These are phyloP conservation scores for Noctilio leporinus DNA, from an alignment of 2,113 vertebrate genomes.

Conservation along the genomic window DNA sequence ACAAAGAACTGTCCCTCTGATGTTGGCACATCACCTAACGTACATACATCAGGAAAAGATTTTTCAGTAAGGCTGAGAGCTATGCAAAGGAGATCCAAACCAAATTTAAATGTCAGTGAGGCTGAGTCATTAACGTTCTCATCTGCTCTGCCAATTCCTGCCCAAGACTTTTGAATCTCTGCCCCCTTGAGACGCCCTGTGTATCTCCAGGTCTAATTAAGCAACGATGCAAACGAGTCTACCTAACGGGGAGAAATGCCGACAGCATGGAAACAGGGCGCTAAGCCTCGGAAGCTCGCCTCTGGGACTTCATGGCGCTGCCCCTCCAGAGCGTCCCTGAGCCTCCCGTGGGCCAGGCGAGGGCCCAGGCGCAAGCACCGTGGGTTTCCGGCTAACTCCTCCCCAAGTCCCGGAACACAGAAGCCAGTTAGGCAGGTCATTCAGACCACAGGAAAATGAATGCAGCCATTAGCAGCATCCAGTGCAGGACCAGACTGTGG, in stretches of 20 bases:
- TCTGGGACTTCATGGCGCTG: conserved; percentile 24
- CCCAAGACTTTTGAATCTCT: background rate
- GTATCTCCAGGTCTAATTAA: conserved; percentile 35
- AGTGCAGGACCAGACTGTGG: background rate
- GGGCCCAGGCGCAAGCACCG: no score
- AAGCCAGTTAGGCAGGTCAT: background rate
- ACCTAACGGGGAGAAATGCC: conserved; percentile 38
- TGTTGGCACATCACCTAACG: background rate
- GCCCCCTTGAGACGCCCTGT: background rate
- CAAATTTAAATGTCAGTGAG: accelerated
- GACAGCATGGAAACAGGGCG: background rate
- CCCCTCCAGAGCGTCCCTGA: no score
- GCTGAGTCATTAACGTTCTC: background rate
- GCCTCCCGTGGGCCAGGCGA: no score
- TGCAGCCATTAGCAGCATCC: background rate
- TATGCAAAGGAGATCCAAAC: accelerated
- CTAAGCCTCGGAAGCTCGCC: background rate
- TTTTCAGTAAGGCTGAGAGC: background rate
- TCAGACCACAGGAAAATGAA: background rate
- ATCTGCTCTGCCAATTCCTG: background rate
- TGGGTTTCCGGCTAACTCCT: background rate
- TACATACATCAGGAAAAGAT: background rate
- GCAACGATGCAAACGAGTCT: background rate
- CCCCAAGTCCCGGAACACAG: background rate
- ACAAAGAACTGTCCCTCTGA: background rate